Evolutionary conservation across 2,113 vertebrate species (phyloP).

Genomic region (Amia ocellicauda): DNA sequence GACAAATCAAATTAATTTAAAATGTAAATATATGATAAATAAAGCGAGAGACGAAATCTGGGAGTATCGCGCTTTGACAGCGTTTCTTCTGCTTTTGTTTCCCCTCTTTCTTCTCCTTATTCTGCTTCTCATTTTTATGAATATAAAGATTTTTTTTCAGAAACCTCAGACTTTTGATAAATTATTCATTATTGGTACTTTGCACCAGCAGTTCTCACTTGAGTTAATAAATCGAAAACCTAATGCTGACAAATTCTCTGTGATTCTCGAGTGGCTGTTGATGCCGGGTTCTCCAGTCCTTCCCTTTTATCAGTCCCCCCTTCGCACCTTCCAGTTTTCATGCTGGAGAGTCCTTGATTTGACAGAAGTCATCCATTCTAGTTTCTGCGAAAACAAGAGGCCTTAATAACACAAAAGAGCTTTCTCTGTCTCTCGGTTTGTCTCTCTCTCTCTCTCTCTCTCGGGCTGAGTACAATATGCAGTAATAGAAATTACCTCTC

Average conservation of each 20-base stretch:
- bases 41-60: too few relatives aligned
- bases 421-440: too few relatives aligned
- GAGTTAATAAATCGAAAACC: slow-evolving; percentile 6
- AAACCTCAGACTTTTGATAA: not conserved
- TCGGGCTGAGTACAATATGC: too few relatives aligned
- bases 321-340: not conserved
- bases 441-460: not conserved
- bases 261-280: slow-evolving; percentile 15
- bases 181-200: slow-evolving; percentile 10
- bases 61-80: too few relatives aligned
- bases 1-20: slow-evolving; percentile 12
- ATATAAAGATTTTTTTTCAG: not conserved
- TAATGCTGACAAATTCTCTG: not conserved
- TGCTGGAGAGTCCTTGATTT: slow-evolving; percentile 13
- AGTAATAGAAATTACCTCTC: too few relatives aligned
- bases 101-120: too few relatives aligned
- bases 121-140: not conserved
- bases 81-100: too few relatives aligned
- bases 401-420: too few relatives aligned
- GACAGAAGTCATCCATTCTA: slow-evolving; percentile 6
- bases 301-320: slow-evolving; percentile 9
- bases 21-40: slow-evolving; percentile 8
- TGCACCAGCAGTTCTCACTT: not conserved
- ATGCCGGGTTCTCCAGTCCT: not conserved
- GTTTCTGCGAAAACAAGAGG: too few relatives aligned